phyloP scores from a whole-genome alignment of 2,888 invertebrate species.

The Chirona hameri region DNA sequence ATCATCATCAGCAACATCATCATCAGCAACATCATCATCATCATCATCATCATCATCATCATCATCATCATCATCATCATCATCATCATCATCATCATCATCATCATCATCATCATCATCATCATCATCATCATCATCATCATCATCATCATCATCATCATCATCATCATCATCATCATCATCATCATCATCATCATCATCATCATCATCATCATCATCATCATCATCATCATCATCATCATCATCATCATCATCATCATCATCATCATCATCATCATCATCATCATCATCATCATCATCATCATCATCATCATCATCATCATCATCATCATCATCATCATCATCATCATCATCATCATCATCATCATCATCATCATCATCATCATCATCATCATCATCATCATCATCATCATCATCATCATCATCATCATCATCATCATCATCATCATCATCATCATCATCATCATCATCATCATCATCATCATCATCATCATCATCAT shows the following conservation, averaged over 20 bases:
- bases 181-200: slow-evolving; percentile 22
- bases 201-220: slow-evolving; percentile 22
- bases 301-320: slow-evolving; percentile 22
- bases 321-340: slow-evolving; percentile 22
- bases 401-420: slow-evolving; percentile 10
- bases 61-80: too few relatives aligned
- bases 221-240: slow-evolving; percentile 22
- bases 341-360: slow-evolving; percentile 22
- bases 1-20: too few relatives aligned
- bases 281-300: slow-evolving; percentile 22
- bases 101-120: slow-evolving; percentile 22
- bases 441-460: slow-evolving; percentile 22
- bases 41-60: too few relatives aligned
- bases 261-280: slow-evolving; percentile 22
- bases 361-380: slow-evolving; percentile 22
- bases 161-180: slow-evolving; percentile 22
- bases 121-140: slow-evolving; percentile 22
- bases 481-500: slow-evolving; percentile 10
- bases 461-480: slow-evolving; percentile 9
- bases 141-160: slow-evolving; percentile 22
- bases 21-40: too few relatives aligned
- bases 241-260: slow-evolving; percentile 22
- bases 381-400: slow-evolving; percentile 9
- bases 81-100: slow-evolving; percentile 10
- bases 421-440: slow-evolving; percentile 22